Percentiles rank a stretch among this genome's conserved stretches.
These are phyloP conservation scores for Crepidodera aurea DNA, from an alignment of 2,888 invertebrate genomes.

Conservation along the genomic window DNA sequence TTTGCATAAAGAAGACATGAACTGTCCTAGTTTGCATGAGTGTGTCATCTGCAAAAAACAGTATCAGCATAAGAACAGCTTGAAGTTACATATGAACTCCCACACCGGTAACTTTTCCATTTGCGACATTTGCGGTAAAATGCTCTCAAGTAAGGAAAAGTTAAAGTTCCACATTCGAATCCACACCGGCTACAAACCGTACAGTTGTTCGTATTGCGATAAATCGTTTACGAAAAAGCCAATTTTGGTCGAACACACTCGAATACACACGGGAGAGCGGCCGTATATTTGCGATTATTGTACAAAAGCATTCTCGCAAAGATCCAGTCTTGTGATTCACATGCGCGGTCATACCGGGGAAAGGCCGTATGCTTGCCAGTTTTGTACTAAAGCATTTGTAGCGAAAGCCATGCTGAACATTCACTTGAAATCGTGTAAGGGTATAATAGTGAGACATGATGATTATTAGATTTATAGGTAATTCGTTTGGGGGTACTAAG, in stretches of 20 bases:
- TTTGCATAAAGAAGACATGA: conserved; percentile 55
- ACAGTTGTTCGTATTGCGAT: conserved; percentile 57
- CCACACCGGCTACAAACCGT: conserved; percentile 59
- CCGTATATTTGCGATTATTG: conserved; percentile 67
- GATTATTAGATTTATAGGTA: conserved; percentile 12
- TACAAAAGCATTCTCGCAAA: conserved; percentile 70
- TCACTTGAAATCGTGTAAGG: conserved; percentile 66
- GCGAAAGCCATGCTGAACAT: conserved; percentile 70
- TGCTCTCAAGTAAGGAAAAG: conserved; percentile 64
- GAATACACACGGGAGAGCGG: conserved; percentile 59
- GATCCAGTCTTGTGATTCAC: conserved; percentile 71
- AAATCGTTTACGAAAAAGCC: conserved; percentile 60
- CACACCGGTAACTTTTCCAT: conserved; percentile 65
- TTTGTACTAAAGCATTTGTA: conserved; percentile 70
- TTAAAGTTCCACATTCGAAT: conserved; percentile 61
- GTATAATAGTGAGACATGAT: conserved; percentile 39
- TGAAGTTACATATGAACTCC: conserved; percentile 60
- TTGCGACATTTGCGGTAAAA: conserved; percentile 69
- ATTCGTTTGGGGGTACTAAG: not conserved
- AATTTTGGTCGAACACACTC: conserved; percentile 57
- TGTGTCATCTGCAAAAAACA: conserved; percentile 60
- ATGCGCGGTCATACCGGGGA: conserved; percentile 71
- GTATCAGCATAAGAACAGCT: conserved; percentile 59
- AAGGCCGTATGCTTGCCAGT: conserved; percentile 67
- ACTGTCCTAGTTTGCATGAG: conserved; percentile 54